phyloP scores from a whole-genome alignment of 2,113 vertebrate genomes.

The Trematomus loennbergii region DNA sequence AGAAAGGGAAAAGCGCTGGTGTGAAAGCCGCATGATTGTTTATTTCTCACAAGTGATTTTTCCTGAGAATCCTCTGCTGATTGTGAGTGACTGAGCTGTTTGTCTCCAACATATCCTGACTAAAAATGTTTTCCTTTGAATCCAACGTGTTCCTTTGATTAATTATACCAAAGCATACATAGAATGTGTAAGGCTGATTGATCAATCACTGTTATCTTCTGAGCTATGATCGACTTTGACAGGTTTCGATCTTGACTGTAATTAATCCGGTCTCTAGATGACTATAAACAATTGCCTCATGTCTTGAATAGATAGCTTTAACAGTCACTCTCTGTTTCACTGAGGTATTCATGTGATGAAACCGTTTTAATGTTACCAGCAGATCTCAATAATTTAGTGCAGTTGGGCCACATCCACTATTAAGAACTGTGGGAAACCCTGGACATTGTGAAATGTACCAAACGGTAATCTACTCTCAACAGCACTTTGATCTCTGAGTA shows the following conservation, averaged over 20 bases:
- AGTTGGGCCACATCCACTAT: background rate
- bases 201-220: conserved; percentile 38
- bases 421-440: background rate
- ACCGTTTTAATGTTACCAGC: conserved; percentile 11
- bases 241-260: conserved; percentile 1
- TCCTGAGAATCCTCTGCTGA: conserved; percentile 25
- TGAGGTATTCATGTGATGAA: background rate
- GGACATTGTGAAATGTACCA: background rate
- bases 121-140: conserved; percentile 3
- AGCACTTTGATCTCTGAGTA: background rate
- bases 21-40: too few species aligned
- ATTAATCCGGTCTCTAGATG: conserved; percentile 28
- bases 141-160: conserved; percentile 25
- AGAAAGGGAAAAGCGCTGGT: too few species aligned
- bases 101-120: background rate
- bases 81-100: conserved; percentile 50
- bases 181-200: background rate
- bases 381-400: background rate
- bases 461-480: background rate
- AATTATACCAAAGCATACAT: conserved; percentile 20
- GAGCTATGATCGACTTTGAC: conserved; percentile 22
- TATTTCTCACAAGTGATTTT: conserved; percentile 3
- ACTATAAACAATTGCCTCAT: conserved; percentile 16
- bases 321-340: background rate
- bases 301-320: background rate